phyloP scores from a whole-genome alignment of 2,113 vertebrate species.

The Plestiodon gilberti region DNA sequence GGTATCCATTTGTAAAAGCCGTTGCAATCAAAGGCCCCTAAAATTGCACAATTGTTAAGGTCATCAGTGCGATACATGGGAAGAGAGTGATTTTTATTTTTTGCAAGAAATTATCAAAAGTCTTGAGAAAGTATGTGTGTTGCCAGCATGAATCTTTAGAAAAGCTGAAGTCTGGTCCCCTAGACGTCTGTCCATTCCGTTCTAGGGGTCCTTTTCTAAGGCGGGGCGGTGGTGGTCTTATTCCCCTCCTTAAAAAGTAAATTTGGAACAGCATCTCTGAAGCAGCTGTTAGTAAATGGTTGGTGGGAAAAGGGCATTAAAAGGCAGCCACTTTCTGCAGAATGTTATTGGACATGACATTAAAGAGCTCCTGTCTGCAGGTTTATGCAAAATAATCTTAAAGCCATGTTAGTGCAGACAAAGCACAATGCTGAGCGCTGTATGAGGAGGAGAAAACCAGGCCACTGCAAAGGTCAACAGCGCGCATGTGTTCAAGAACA shows the following conservation, averaged over 20 bases:
- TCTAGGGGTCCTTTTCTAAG: slow-evolving; percentile 51
- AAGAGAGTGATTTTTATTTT: slow-evolving; percentile 76
- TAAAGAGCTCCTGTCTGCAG: slow-evolving; percentile 59
- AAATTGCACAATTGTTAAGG: slow-evolving; percentile 96
- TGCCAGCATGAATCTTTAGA: slow-evolving; percentile 84
- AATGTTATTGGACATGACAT: slow-evolving; percentile 48
- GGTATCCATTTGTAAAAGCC: slow-evolving; percentile 99
- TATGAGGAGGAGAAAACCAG: not conserved
- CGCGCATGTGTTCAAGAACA: slow-evolving; percentile 46
- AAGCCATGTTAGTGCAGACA: slow-evolving; percentile 55
- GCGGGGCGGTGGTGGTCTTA: slow-evolving; percentile 44
- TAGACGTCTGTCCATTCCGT: not conserved
- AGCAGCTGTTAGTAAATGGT: slow-evolving; percentile 61
- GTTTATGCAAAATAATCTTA: not conserved
- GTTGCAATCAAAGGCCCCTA: slow-evolving; percentile 99
- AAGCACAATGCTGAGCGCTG: not conserved
- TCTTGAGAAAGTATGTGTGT: slow-evolving; percentile 69
- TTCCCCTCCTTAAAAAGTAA: slow-evolving; percentile 41
- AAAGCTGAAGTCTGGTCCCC: slow-evolving; percentile 52
- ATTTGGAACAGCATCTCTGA: slow-evolving; percentile 38
- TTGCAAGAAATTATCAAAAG: slow-evolving; percentile 81
- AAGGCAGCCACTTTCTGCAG: slow-evolving; percentile 35
- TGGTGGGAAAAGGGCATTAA: not conserved
- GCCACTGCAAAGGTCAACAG: slow-evolving; percentile 14
- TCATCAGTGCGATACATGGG: slow-evolving; percentile 90